phyloP scores from a whole-genome alignment of 1,140 invertebrate genomes.

The Lethocerus indicus region DNA sequence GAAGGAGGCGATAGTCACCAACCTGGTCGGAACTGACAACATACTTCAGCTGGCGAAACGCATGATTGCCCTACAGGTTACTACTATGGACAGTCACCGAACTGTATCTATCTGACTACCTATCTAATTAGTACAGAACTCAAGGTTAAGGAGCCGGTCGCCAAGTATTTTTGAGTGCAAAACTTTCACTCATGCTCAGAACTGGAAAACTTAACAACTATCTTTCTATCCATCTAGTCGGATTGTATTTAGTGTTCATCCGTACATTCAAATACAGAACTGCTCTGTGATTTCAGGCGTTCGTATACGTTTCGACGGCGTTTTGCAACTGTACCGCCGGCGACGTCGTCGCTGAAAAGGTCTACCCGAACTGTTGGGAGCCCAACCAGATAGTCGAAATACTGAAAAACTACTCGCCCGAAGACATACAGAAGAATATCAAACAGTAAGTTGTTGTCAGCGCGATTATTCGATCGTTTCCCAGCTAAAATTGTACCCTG shows the following conservation, averaged over 20 bases:
- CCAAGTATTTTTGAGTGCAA: neutral
- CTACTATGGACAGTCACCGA: neutral
- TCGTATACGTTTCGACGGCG: conserved; percentile 67
- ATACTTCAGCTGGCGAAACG: conserved; percentile 26
- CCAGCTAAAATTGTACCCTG: too few relatives aligned
- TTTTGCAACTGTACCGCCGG: conserved; percentile 47
- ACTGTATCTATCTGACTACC: neutral
- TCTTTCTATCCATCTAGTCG: neutral
- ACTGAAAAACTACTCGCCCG: conserved; percentile 15
- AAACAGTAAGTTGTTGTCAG: too few relatives aligned
- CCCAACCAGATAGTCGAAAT: conserved; percentile 26
- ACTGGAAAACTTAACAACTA: neutral
- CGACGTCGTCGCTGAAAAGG: conserved; percentile 38
- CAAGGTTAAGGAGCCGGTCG: neutral
- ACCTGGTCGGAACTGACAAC: conserved; percentile 28
- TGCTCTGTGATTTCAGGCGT: conserved; percentile 24
- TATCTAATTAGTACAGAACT: too few relatives aligned
- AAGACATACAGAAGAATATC: too few relatives aligned
- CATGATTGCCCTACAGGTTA: conserved; percentile 22
- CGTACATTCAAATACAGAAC: neutral
- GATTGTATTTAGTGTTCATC: neutral
- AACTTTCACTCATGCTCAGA: neutral
- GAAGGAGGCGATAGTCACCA: conserved; percentile 29
- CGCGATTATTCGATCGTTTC: too few relatives aligned
- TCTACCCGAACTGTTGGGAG: conserved; percentile 28